Conservation (phyloP, 2,888 invertebrate species). For the Ochropleura leucogaster region DNA sequence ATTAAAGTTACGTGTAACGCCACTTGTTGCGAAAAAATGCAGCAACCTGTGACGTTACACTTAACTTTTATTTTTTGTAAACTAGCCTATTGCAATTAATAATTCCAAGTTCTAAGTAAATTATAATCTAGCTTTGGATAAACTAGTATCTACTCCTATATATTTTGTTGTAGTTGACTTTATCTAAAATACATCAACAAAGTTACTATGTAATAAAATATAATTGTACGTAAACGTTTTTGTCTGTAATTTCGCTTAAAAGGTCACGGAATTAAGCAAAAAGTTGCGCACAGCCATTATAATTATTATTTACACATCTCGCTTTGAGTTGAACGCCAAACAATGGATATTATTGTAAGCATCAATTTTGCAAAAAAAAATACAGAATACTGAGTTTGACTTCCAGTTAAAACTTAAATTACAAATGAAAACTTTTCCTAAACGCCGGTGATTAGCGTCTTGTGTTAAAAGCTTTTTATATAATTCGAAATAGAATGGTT, state of each 20-base stretch:
- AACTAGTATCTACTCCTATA: background rate
- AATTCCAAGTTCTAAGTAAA: background rate
- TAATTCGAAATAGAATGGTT: too few species aligned
- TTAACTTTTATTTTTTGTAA: too few species aligned
- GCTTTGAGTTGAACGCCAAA: conserved; percentile 19
- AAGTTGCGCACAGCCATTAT: conserved; percentile 24
- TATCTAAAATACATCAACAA: conserved; percentile 10
- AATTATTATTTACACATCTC: conserved; percentile 27
- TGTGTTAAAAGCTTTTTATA: too few species aligned
- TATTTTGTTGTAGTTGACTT: background rate
- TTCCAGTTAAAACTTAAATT: conserved; percentile 1
- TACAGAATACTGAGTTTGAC: background rate
- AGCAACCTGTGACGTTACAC: too few species aligned
- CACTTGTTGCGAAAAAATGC: too few species aligned
- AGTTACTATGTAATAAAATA: conserved; percentile 1
- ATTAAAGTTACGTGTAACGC: too few species aligned
- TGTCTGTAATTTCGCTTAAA: conserved; percentile 18
- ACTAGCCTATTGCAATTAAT: conserved; percentile 1
- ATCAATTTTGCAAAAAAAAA: background rate
- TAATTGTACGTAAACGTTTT: conserved; percentile 32
- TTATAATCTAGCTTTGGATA: background rate
- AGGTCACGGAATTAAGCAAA: conserved; percentile 46
- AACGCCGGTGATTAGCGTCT: background rate
- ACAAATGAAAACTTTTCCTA: background rate
- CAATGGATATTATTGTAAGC: conserved; percentile 22